Base-by-base conservation (phyloP, 2,797 vertebrate genomes). In the Rhyacichthys aspro region DNA sequence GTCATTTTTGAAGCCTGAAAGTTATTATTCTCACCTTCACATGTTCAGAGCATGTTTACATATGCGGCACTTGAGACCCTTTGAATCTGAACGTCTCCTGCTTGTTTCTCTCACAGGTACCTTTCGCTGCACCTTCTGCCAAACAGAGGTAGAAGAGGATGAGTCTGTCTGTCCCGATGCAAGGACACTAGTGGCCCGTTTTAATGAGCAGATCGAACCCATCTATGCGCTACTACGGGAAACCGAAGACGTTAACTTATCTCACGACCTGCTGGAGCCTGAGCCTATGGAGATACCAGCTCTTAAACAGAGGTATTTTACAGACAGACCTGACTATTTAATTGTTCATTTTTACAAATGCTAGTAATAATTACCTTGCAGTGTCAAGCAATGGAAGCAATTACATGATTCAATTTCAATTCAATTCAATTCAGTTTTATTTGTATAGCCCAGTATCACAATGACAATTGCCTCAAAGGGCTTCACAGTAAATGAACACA, bases 121-220 rank as follows among this genome's bases (percentile, higher is more conserved):
- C 34, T 99, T 99, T 86, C 95, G 90, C 72, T 99, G 98, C 76
- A 99, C 98, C 0, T 99, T 97, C 92, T 99, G 98, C 59, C 93
- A 95, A 72, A 96, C 95, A 0, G 98, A 99, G 79, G 98, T 99
- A 60, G 98, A 98, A 69, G 98, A 99, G 77, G 97, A 98, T 44
- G 94, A 96, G 82, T 98, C 97, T 0, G 95, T 88, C 8, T 88
- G 86, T 66, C 79, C 86, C 8, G 97, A 99, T 7, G 97, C 96
- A 11, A 92, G 96, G 81, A 98, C 98, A 0, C 90, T 95, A 11
- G 94, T 99, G 68, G 97, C 97, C 1, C 93, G 97, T 60, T 99
- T 99, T 88, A 99, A 99, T 1, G 98, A 99, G 83, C 96, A 99
- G 88, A 99, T 99, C 5, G 95, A 99, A 79, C 98, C 98, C 63